A percentile compares a stretch with the other conserved stretches of the same genome.
Evolutionary conservation across 2,888 invertebrate genomes (phyloP).

Genomic region (Sesia bembeciformis): DNA sequence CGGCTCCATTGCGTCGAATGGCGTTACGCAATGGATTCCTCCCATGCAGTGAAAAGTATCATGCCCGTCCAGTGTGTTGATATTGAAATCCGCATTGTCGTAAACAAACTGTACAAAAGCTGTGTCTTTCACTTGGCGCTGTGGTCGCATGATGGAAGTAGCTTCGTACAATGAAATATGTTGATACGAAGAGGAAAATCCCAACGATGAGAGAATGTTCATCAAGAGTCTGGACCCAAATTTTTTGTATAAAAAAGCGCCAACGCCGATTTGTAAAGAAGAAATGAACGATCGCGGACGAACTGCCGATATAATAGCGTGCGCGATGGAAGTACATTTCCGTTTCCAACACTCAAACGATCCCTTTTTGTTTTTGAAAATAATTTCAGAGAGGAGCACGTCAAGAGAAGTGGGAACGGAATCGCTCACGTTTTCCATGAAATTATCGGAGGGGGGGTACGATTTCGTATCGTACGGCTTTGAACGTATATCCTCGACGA

Average conservation of each 20-base stretch:
- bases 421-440: constrained; percentile 6
- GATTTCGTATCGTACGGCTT: constrained; percentile 8
- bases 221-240: constrained; percentile 5
- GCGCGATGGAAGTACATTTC: background rate
- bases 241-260: constrained; percentile 6
- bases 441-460: constrained; percentile 11
- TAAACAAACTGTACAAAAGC: constrained; percentile 11
- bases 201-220: constrained; percentile 7
- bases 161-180: constrained; percentile 7
- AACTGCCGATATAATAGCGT: background rate
- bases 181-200: constrained; percentile 9
- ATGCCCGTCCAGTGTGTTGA: constrained; percentile 9
- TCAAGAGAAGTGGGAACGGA: background rate
- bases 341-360: background rate
- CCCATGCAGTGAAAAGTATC: constrained; percentile 14
- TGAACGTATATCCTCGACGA: constrained; percentile 12
- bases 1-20: constrained; percentile 5
- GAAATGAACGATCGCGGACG: background rate
- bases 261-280: background rate
- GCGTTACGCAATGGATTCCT: constrained; percentile 10
- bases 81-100: constrained; percentile 14
- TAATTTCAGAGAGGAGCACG: background rate
- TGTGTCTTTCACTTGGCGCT: constrained; percentile 1
- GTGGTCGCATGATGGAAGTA: constrained; percentile 3
- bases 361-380: background rate